phyloP scores from a whole-genome alignment of 2,113 vertebrate genomes.

The Corvus cornix region DNA sequence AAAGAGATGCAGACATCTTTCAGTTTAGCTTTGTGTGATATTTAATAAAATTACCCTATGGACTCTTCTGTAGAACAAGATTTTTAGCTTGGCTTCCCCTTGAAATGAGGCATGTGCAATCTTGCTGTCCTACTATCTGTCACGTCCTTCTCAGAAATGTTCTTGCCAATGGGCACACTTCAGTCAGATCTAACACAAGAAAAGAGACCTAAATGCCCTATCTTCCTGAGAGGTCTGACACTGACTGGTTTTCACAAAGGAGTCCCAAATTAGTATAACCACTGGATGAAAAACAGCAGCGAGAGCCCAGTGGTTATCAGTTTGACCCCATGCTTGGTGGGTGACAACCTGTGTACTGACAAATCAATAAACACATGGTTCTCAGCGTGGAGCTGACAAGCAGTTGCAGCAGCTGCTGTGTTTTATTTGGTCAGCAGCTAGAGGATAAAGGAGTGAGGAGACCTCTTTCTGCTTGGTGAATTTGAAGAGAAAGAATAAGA shows the following conservation, averaged over 20 bases:
- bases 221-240: background rate
- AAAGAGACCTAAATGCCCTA: background rate
- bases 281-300: background rate
- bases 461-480: background rate
- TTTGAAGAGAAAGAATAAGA: background rate
- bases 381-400: background rate
- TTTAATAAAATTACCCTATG: constrained; percentile 1
- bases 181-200: background rate
- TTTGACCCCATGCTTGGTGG: background rate
- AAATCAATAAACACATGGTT: background rate
- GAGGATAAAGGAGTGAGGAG: background rate
- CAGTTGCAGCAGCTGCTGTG: background rate
- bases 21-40: background rate
- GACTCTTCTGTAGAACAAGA: background rate
- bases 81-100: constrained; percentile 14
- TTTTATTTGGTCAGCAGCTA: background rate
- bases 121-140: background rate
- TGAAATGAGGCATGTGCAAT: background rate
- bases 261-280: background rate
- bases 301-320: background rate
- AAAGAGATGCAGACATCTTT: background rate
- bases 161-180: background rate
- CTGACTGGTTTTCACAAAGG: background rate
- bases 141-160: background rate
- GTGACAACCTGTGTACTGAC: background rate